A percentile compares a stretch with the other conserved stretches of the same genome.
These are phyloP conservation scores for Peucedramus taeniatus DNA, from an alignment of 2,113 vertebrate species.

Conservation along the genomic window DNA sequence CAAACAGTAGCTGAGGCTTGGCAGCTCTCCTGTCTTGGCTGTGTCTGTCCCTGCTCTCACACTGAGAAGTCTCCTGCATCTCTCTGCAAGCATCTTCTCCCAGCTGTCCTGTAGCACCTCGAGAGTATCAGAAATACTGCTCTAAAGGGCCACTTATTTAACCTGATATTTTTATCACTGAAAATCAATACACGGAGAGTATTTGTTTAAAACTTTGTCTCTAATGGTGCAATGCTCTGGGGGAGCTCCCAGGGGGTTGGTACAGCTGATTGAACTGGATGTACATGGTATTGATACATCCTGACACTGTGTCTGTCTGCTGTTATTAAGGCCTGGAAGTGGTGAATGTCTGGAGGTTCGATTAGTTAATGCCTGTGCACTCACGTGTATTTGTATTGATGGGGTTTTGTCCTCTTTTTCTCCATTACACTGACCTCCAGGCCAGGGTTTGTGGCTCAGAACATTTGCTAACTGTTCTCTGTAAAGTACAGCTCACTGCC, in stretches of 20 bases:
- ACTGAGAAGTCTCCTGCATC: not conserved
- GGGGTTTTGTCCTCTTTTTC: constrained; percentile 17
- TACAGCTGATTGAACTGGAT: not conserved
- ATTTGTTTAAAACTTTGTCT: not conserved
- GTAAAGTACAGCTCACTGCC: not conserved
- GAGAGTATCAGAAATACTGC: not conserved
- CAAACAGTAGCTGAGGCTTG: not conserved
- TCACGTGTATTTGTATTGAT: not conserved
- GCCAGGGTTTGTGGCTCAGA: not conserved
- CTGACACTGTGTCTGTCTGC: not conserved
- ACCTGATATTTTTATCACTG: not conserved
- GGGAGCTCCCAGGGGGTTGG: not conserved
- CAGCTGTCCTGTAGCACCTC: not conserved
- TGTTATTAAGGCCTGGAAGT: constrained; percentile 14
- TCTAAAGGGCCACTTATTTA: not conserved
- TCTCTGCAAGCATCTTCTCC: not conserved
- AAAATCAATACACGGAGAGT: not conserved
- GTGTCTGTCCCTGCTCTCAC: not conserved
- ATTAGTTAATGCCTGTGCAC: not conserved
- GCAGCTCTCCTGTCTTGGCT: not conserved
- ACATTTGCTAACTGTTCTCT: not conserved
- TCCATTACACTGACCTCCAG: not conserved
- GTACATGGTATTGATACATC: not conserved
- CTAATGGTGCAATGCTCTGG: not conserved
- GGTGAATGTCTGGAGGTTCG: not conserved